phyloP scores from a whole-genome alignment of 2,113 vertebrate species.

The Hippocampus comes region DNA sequence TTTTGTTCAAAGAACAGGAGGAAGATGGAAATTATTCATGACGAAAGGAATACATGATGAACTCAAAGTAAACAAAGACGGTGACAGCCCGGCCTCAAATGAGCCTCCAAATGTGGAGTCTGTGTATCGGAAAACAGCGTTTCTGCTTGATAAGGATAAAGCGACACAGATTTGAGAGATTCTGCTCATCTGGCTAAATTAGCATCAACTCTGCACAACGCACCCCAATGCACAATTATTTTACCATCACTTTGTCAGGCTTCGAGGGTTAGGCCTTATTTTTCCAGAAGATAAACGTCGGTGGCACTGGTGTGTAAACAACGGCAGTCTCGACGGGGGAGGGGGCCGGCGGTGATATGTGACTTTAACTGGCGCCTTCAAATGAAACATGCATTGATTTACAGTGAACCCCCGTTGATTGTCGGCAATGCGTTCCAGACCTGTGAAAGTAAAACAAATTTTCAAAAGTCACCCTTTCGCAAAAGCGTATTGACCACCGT shows the following conservation, averaged over 20 bases:
- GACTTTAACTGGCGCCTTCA: slow-evolving; percentile 47
- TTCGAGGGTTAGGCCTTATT: no score
- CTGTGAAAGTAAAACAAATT: not conserved
- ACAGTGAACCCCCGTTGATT: not conserved
- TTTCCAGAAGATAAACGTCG: no score
- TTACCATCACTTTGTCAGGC: no score
- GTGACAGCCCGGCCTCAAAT: not conserved
- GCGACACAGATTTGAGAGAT: no score
- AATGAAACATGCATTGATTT: slow-evolving; percentile 53
- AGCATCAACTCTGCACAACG: no score
- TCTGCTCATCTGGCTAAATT: no score
- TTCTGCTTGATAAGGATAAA: not conserved
- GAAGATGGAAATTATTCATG: slow-evolving; percentile 19
- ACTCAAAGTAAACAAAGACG: slow-evolving; percentile 21
- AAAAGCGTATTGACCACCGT: not conserved
- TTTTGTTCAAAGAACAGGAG: slow-evolving; percentile 9
- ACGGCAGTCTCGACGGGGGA: no score
- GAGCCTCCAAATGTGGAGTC: not conserved
- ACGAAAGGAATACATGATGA: slow-evolving; percentile 20
- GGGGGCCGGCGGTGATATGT: not conserved
- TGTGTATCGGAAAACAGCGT: not conserved
- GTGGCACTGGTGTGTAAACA: not conserved
- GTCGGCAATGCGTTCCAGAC: not conserved
- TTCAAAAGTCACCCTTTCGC: not conserved
- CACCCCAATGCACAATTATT: no score